These are phyloP conservation scores for Coenonympha glycerion DNA, from an alignment of 2,888 invertebrate genomes.

Conservation along the genomic window DNA sequence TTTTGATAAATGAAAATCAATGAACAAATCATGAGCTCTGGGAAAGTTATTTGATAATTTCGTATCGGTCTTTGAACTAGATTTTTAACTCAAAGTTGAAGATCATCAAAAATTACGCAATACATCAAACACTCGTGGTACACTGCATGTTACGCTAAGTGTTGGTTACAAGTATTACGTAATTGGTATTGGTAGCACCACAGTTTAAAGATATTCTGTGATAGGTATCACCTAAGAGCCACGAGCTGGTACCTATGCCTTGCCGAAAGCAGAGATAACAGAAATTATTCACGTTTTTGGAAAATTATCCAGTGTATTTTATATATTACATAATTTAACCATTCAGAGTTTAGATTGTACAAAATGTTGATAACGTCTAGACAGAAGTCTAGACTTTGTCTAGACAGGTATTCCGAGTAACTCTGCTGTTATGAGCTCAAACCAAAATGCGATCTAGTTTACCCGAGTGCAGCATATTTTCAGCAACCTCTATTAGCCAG, in stretches of 20 bases:
- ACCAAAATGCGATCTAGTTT: slow-evolving; percentile 49
- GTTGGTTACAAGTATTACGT: slow-evolving; percentile 25
- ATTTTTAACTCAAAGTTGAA: neutral
- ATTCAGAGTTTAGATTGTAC: slow-evolving; percentile 35
- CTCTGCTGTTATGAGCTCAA: slow-evolving; percentile 55
- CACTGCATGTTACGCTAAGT: slow-evolving; percentile 25
- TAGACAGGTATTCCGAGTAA: slow-evolving; percentile 71
- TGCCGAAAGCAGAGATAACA: slow-evolving; percentile 6
- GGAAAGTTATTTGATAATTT: no score
- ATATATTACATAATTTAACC: slow-evolving; percentile 18
- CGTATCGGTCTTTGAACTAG: no score
- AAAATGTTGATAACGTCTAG: slow-evolving; percentile 67
- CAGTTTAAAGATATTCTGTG: no score
- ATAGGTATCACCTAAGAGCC: slow-evolving; percentile 19
- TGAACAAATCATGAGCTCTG: no score
- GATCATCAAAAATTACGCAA: slow-evolving; percentile 27
- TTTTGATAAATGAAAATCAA: no score
- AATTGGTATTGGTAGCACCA: no score
- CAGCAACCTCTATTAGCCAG: slow-evolving; percentile 10
- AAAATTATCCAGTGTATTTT: slow-evolving; percentile 14
- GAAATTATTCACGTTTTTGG: slow-evolving; percentile 7
- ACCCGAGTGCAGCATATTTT: slow-evolving; percentile 12
- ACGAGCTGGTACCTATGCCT: no score
- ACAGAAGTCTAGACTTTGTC: slow-evolving; percentile 69
- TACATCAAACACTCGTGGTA: no score